Evolutionary conservation across 2,888 invertebrate genomes (phyloP).

Genomic region (Eristalinus aeneus): DNA sequence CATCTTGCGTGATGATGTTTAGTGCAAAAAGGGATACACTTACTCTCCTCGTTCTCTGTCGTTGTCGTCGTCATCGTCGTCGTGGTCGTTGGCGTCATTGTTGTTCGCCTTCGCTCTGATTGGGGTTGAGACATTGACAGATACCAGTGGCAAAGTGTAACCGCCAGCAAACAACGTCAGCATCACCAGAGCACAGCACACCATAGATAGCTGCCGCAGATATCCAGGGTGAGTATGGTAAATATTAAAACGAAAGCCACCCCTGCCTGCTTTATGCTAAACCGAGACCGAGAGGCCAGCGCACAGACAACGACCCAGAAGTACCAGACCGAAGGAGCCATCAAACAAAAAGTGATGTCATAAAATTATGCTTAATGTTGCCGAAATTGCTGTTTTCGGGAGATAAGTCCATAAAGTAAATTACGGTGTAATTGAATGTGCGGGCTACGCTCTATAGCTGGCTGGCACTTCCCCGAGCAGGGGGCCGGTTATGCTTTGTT

Average conservation of each 20-base stretch:
- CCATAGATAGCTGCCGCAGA: slow-evolving; percentile 53
- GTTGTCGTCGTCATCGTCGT: slow-evolving; percentile 15
- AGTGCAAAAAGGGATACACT: slow-evolving; percentile 63
- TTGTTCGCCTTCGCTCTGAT: slow-evolving; percentile 33
- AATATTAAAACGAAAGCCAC: slow-evolving; percentile 58
- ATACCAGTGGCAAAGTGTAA: slow-evolving; percentile 65
- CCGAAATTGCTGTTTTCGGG: slow-evolving; percentile 78
- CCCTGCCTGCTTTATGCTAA: slow-evolving; percentile 37
- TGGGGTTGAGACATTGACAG: slow-evolving; percentile 71
- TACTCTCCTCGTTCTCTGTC: background rate
- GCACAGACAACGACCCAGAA: slow-evolving; percentile 24
- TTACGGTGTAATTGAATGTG: slow-evolving; percentile 79
- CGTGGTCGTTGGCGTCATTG: background rate
- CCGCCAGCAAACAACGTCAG: slow-evolving; percentile 40
- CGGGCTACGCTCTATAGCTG: slow-evolving; percentile 68
- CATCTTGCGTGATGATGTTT: slow-evolving; percentile 71
- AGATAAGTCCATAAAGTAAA: slow-evolving; percentile 79
- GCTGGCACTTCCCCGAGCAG: slow-evolving; percentile 20
- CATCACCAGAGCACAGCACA: slow-evolving; percentile 1
- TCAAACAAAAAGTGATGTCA: slow-evolving; percentile 77
- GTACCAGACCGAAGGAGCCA: slow-evolving; percentile 70
- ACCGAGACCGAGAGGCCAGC: background rate
- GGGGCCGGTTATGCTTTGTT: slow-evolving; percentile 65
- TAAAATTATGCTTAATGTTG: slow-evolving; percentile 80
- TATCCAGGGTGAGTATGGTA: slow-evolving; percentile 67